A percentile compares a stretch with the other conserved stretches of the same genome.
These are phyloP conservation scores for Chaetops frenatus DNA, from an alignment of 2,113 vertebrate genomes.

Conservation along the genomic window DNA sequence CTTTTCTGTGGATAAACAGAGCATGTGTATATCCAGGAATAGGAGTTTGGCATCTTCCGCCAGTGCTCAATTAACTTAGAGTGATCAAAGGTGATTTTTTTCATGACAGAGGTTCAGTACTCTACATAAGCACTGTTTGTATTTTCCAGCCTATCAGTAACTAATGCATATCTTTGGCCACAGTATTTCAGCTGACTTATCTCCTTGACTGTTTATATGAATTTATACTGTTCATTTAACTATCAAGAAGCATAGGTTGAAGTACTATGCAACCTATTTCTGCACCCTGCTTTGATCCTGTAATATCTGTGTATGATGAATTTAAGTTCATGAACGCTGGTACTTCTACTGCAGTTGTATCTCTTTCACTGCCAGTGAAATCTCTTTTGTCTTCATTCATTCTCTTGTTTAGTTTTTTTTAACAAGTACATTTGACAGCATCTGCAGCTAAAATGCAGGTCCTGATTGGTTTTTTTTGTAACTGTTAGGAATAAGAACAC, in stretches of 20 bases:
- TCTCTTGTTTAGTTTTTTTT: background rate
- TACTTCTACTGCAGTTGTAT: background rate
- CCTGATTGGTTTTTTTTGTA: background rate
- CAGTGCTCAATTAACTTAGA: background rate
- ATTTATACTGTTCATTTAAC: background rate
- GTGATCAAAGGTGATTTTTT: background rate
- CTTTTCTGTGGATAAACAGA: constrained; percentile 43
- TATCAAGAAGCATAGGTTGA: background rate
- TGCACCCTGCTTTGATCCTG: background rate
- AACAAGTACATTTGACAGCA: background rate
- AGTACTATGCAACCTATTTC: background rate
- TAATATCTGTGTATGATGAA: background rate
- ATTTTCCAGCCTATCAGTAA: background rate
- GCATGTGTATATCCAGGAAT: background rate
- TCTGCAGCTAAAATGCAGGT: background rate
- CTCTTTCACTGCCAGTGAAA: background rate
- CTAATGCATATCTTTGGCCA: background rate
- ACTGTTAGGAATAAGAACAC: background rate
- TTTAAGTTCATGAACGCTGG: background rate
- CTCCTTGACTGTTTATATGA: background rate
- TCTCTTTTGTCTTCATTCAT: background rate
- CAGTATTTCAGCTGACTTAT: background rate
- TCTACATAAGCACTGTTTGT: background rate
- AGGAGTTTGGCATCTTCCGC: background rate
- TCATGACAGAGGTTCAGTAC: background rate